These are phyloP conservation scores for Oncorhynchus masou DNA, from an alignment of 2,113 vertebrate species.

Conservation along the genomic window DNA sequence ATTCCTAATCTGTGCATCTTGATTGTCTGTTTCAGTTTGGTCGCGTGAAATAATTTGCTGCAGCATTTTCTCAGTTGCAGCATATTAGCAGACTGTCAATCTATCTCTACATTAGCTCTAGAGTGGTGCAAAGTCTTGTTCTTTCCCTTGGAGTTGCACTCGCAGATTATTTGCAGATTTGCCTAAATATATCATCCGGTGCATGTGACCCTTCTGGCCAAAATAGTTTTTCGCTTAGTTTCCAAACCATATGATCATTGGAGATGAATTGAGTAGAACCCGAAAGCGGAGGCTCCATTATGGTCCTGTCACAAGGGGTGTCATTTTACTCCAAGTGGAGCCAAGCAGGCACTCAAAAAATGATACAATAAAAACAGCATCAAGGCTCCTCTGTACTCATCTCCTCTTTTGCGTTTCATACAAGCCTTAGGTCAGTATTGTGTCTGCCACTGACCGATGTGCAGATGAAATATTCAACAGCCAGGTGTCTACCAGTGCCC, in stretches of 20 bases:
- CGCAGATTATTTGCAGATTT: conserved; percentile 11
- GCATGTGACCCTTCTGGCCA: neutral
- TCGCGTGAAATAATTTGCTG: neutral
- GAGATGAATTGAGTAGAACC: too few species aligned
- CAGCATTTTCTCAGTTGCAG: neutral
- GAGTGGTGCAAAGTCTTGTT: neutral
- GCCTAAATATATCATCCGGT: neutral
- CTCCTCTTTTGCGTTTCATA: conserved; percentile 31
- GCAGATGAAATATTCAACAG: conserved; percentile 64
- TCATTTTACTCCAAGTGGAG: neutral
- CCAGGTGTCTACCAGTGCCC: conserved; percentile 8
- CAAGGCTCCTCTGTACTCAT: conserved; percentile 11
- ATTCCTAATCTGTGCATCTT: conserved; percentile 3
- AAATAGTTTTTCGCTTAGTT: neutral
- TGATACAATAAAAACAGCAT: neutral
- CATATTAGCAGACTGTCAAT: neutral
- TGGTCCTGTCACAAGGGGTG: neutral
- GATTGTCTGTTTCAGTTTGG: conserved; percentile 16
- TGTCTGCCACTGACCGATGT: conserved; percentile 33
- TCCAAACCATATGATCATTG: neutral
- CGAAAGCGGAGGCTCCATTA: neutral
- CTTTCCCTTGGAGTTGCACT: neutral
- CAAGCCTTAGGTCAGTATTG: conserved; percentile 41
- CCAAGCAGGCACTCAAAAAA: neutral
- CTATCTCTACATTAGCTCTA: neutral